phyloP scores from a whole-genome alignment of 37 sponge, comb jelly and placozoan genomes.

The Bolinopsis microptera region DNA sequence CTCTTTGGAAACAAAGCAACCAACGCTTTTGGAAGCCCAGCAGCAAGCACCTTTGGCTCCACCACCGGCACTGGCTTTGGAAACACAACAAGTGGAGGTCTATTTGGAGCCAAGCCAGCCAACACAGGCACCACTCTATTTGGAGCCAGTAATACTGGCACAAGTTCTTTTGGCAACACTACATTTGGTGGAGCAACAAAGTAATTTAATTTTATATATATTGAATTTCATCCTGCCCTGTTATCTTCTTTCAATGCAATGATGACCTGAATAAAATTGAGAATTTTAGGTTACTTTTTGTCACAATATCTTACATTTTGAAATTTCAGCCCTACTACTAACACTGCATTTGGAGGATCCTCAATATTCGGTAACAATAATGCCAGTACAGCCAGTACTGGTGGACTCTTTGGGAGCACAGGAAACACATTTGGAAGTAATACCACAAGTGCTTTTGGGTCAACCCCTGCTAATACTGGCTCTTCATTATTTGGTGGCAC shows the following conservation, averaged over 20 bases:
- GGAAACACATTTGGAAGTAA: background rate
- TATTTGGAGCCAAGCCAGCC: constrained; percentile 57
- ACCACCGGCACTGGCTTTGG: background rate
- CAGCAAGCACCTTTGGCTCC: constrained; percentile 19
- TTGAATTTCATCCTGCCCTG: too few relatives aligned
- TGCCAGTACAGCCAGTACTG: constrained; percentile 10
- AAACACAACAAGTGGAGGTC: background rate
- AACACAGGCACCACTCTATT: background rate
- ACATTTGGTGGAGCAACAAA: background rate
- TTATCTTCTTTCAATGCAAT: too few relatives aligned
- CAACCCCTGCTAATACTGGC: background rate
- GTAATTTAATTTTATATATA: background rate
- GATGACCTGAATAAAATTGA: too few relatives aligned
- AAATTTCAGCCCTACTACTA: too few relatives aligned
- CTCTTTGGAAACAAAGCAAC: constrained; percentile 47
- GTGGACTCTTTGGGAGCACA: constrained; percentile 30
- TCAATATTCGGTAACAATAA: constrained; percentile 31
- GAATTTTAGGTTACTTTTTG: too few relatives aligned
- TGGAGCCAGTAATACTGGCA: constrained; percentile 4
- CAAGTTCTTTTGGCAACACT: background rate
- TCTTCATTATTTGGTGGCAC: constrained; percentile 44
- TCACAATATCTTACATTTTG: too few relatives aligned
- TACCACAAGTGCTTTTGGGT: background rate
- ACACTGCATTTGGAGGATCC: constrained; percentile 6
- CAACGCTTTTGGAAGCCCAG: constrained; percentile 17